These are phyloP conservation scores for Drosophila demipolita DNA, from an alignment of 2,888 invertebrate genomes.

Conservation along the genomic window DNA sequence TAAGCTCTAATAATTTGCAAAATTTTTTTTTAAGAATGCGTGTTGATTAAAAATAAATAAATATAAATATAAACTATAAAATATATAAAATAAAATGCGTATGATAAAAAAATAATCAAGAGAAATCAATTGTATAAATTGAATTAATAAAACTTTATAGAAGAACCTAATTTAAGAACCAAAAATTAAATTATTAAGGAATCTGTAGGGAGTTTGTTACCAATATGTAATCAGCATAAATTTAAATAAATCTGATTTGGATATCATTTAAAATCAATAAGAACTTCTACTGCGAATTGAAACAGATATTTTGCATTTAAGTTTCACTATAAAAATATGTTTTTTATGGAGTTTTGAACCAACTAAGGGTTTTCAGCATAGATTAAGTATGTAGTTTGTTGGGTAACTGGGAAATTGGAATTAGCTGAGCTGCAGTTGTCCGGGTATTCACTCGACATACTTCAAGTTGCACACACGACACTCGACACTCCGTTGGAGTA, in stretches of 20 bases:
- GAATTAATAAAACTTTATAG: not conserved
- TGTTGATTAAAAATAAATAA: not conserved
- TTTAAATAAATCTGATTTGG: not conserved
- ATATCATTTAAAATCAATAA: not conserved
- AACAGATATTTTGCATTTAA: too few relatives aligned
- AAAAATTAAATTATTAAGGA: not conserved
- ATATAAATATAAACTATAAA: too few relatives aligned
- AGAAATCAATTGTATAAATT: not conserved
- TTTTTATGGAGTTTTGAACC: not conserved
- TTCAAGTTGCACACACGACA: not conserved
- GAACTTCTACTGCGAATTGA: not conserved
- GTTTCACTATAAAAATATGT: not conserved
- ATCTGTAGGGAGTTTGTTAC: not conserved
- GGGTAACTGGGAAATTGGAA: conserved; percentile 39
- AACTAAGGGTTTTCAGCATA: not conserved
- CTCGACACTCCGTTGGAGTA: conserved; percentile 4
- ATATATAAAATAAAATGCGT: not conserved
- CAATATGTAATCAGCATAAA: not conserved
- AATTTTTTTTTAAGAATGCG: not conserved
- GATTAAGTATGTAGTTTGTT: conserved; percentile 9
- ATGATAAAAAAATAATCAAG: not conserved
- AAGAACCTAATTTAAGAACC: not conserved
- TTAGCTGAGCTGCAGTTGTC: conserved; percentile 28
- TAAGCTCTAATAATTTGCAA: fast-evolving
- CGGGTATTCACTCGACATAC: conserved; percentile 8